phyloP scores from a whole-genome alignment of 2,113 vertebrate genomes.

The Pachypanchax playfairii region DNA sequence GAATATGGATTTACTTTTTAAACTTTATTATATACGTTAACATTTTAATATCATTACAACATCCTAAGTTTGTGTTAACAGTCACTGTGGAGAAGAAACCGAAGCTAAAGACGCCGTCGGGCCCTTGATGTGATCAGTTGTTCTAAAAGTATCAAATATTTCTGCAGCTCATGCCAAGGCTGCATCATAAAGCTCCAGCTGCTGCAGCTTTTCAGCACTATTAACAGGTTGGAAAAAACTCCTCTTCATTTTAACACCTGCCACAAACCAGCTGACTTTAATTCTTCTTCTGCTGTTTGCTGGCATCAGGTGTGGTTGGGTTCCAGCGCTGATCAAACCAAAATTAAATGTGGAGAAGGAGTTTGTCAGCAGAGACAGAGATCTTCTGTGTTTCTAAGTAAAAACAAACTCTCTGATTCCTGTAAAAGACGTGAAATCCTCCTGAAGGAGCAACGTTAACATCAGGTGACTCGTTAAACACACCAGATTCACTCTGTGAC shows the following conservation, averaged over 20 bases:
- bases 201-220: slow-evolving; percentile 39
- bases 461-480: slow-evolving; percentile 32
- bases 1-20: too few species aligned
- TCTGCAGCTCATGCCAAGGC: slow-evolving; percentile 17
- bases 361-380: not conserved
- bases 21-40: too few species aligned
- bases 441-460: too few species aligned
- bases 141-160: slow-evolving; percentile 56
- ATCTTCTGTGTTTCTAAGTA: too few species aligned
- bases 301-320: slow-evolving; percentile 31
- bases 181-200: slow-evolving; percentile 63
- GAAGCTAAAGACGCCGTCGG: slow-evolving; percentile 26
- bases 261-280: slow-evolving; percentile 49
- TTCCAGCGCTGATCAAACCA: not conserved
- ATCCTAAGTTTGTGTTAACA: too few species aligned
- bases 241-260: slow-evolving; percentile 43
- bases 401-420: too few species aligned
- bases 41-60: too few species aligned
- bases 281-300: slow-evolving; percentile 4
- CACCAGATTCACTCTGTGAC: slow-evolving; percentile 37
- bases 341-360: not conserved
- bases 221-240: slow-evolving; percentile 26
- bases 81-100: not conserved
- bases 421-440: too few species aligned
- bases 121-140: slow-evolving; percentile 27